Evolutionary conservation across 1,140 invertebrate species (phyloP).

Genomic region (Wiebesia pumilae): DNA sequence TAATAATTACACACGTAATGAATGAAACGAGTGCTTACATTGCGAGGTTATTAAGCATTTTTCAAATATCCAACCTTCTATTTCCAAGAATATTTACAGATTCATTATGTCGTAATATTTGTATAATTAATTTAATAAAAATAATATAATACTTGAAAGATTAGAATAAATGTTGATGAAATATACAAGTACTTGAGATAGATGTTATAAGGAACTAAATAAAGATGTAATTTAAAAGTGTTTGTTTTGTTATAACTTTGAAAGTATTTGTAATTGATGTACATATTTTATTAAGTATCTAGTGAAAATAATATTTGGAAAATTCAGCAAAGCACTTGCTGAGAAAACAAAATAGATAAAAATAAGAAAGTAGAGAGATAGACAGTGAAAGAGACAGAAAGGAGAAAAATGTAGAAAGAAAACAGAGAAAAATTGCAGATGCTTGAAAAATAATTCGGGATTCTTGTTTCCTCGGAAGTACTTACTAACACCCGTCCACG

Average conservation of each 20-base stretch:
- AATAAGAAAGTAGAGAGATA: conserved; percentile 7
- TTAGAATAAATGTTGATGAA: no score
- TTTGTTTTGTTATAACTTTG: neutral
- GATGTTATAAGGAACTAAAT: no score
- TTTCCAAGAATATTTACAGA: no score
- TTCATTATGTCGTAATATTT: no score
- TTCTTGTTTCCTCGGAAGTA: conserved; percentile 36
- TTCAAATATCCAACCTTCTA: no score
- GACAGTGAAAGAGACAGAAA: neutral
- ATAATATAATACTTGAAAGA: no score
- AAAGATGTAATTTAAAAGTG: no score
- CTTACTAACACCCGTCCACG: conserved; percentile 24
- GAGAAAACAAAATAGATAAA: conserved; percentile 3
- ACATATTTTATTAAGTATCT: neutral
- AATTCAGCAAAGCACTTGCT: conserved; percentile 24
- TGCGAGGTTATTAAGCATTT: no score
- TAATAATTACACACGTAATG: no score
- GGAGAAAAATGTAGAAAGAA: conserved; percentile 34
- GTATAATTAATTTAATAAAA: no score
- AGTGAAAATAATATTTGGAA: neutral
- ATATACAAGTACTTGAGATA: no score
- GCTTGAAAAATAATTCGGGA: conserved; percentile 49
- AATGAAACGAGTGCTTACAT: no score
- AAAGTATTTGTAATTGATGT: neutral
- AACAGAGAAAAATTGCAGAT: conserved; percentile 40